Base-by-base conservation (phyloP, 2,113 vertebrate species). In the Empidonax alnorum region DNA sequence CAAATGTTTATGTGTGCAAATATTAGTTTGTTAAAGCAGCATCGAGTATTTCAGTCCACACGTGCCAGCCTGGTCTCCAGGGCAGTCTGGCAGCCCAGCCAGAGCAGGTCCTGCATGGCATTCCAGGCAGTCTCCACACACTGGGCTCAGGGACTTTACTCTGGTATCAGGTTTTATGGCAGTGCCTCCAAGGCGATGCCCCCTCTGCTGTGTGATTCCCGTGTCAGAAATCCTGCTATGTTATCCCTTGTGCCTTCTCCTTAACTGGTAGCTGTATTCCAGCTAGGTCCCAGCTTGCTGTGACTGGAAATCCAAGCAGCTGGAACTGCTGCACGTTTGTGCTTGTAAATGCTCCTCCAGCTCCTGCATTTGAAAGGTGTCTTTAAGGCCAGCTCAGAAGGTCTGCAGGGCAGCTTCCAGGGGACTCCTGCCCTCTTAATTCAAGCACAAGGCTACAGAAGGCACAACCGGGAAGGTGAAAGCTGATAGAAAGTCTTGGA, bases 21-120 rank as follows among this genome's bases (percentile, higher is more conserved):
- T 78, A 71, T 76, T 91, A 91, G 89, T 94, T 91, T 87, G 89
- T 80, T 96, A 86, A 88, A 94, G 10, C 89, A 94, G 89, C 39
- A 24, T 74, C 61, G 79, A 77, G 55, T 39, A 56, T 58, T 69
- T 91, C 77, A 89, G 77, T 76, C 91, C 78, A 89, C 72, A 68
- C 5, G 0, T 68, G 78, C 84, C 84, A 91, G 5, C 55, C 47
- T 61, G 16, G 23, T 39, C 69, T 77, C 53, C 81, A 66, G 65
- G 84, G 61, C 83, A 68, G 39, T 23, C 65, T 82, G 73, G 58
- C 16, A 4, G 9, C 67, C 33, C 9, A 61, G 49, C 21, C 35
- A 86, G 71, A 8, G 4, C 63, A 24, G 8, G 6, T 63, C 78
- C 61, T 78, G n/a, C 44, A 52, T 4, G 37, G 75, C 84, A 86